Evolutionary conservation across 2,797 vertebrate species (phyloP).

Genomic region (Acanthurus lineatus): DNA sequence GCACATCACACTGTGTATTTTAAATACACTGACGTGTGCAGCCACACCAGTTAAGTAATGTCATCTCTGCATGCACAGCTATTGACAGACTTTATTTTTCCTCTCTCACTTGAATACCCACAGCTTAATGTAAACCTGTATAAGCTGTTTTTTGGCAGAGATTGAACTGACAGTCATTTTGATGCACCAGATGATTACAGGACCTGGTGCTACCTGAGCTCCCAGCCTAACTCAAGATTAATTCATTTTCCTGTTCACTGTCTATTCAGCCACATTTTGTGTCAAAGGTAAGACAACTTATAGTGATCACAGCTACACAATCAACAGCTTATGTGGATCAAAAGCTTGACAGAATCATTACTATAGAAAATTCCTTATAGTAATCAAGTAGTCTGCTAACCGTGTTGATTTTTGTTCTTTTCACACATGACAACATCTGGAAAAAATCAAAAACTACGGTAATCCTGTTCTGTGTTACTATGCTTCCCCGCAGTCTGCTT

Average conservation of each 20-base stretch:
- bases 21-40: neutral
- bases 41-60: neutral
- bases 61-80: conserved; percentile 10
- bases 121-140: conserved; percentile 23
- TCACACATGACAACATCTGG: too few species aligned
- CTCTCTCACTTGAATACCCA: neutral
- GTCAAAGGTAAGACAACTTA: too few species aligned
- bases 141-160: conserved; percentile 16
- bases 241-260: neutral
- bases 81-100: neutral
- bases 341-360: too few species aligned
- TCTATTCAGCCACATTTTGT: too few species aligned
- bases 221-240: neutral
- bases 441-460: too few species aligned
- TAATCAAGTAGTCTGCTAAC: too few species aligned
- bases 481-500: too few species aligned
- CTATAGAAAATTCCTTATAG: too few species aligned
- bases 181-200: conserved; percentile 25
- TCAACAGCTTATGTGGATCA: too few species aligned
- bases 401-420: too few species aligned
- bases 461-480: too few species aligned
- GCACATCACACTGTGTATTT: neutral
- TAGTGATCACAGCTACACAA: too few species aligned
- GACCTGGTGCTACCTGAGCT: neutral
- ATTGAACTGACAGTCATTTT: conserved; percentile 33